A percentile compares a stretch with the other conserved stretches of the same genome.
These are phyloP conservation scores for Phrixothrix hirtus DNA, from an alignment of 2,888 invertebrate species.

Conservation along the genomic window DNA sequence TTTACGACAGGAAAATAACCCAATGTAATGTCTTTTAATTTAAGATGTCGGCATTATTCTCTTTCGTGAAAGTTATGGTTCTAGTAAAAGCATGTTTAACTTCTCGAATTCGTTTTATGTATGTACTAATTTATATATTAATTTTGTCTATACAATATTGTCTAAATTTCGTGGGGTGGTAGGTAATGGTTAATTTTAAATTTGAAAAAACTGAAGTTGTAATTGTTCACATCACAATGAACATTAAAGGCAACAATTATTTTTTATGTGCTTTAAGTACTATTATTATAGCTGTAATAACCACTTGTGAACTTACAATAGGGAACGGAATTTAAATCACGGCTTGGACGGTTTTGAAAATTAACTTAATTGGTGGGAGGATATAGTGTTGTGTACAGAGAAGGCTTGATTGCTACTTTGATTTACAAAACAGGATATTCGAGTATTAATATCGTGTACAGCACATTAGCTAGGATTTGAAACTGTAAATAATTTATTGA, in stretches of 20 bases:
- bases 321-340: constrained; percentile 56
- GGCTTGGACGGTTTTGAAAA: constrained; percentile 50
- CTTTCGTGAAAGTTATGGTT: constrained; percentile 40
- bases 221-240: constrained; percentile 9
- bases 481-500: neutral
- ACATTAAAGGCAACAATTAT: constrained; percentile 35
- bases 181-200: too few species aligned
- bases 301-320: constrained; percentile 52
- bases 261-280: constrained; percentile 44
- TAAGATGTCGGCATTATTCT: constrained; percentile 50
- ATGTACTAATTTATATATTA: constrained; percentile 14
- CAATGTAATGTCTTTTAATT: constrained; percentile 53
- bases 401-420: constrained; percentile 18
- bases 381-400: constrained; percentile 32
- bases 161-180: too few species aligned
- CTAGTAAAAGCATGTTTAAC: constrained; percentile 29
- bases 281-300: constrained; percentile 53
- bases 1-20: constrained; percentile 51
- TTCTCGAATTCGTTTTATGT: constrained; percentile 14
- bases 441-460: constrained; percentile 3
- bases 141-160: too few species aligned
- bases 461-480: neutral
- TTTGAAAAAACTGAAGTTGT: neutral
- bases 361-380: constrained; percentile 53
- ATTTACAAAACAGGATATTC: constrained; percentile 22